phyloP scores from a whole-genome alignment of 2,797 vertebrate species.

The Carapus acus region DNA sequence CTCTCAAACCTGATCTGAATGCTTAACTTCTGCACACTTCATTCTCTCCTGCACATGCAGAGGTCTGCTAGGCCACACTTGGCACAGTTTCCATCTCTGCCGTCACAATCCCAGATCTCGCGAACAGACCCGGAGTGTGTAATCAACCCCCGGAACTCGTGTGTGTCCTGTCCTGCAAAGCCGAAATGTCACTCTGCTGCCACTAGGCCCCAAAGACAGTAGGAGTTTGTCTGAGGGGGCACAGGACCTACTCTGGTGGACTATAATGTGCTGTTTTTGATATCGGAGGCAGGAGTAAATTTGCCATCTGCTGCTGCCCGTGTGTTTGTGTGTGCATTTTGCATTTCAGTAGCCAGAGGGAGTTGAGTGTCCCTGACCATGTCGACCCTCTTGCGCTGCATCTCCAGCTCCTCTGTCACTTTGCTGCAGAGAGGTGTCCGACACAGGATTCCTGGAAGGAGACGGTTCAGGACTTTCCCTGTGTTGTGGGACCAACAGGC shows the following conservation, averaged over 20 bases:
- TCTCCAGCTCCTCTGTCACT: slow-evolving; percentile 62
- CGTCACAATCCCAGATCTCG: slow-evolving; percentile 71
- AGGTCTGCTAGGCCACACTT: slow-evolving; percentile 52
- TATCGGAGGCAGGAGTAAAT: slow-evolving; percentile 24
- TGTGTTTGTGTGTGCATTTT: slow-evolving; percentile 31
- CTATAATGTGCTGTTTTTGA: slow-evolving; percentile 47
- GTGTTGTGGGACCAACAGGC: slow-evolving; percentile 70
- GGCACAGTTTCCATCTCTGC: slow-evolving; percentile 46
- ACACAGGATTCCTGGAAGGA: slow-evolving; percentile 55
- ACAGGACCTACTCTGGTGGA: slow-evolving; percentile 28
- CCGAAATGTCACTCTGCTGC: slow-evolving; percentile 63
- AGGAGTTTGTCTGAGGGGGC: slow-evolving; percentile 29
- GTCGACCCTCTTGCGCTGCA: slow-evolving; percentile 69
- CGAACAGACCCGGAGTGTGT: slow-evolving; percentile 52
- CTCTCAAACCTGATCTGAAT: slow-evolving; percentile 8
- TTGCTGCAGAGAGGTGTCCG: slow-evolving; percentile 54
- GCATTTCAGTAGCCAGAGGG: slow-evolving; percentile 48
- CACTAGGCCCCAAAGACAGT: slow-evolving; percentile 52
- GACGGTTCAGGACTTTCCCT: slow-evolving; percentile 71
- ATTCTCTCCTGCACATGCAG: slow-evolving; percentile 23
- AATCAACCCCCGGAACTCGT: slow-evolving; percentile 39
- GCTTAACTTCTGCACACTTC: slow-evolving; percentile 11
- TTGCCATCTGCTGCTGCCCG: slow-evolving; percentile 24
- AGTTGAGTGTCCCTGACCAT: slow-evolving; percentile 54
- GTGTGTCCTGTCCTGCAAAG: slow-evolving; percentile 44